Percentiles rank a stretch among this genome's conserved stretches.
Evolutionary conservation across 2,888 invertebrate genomes (phyloP).

Genomic region (Automeris io): DNA sequence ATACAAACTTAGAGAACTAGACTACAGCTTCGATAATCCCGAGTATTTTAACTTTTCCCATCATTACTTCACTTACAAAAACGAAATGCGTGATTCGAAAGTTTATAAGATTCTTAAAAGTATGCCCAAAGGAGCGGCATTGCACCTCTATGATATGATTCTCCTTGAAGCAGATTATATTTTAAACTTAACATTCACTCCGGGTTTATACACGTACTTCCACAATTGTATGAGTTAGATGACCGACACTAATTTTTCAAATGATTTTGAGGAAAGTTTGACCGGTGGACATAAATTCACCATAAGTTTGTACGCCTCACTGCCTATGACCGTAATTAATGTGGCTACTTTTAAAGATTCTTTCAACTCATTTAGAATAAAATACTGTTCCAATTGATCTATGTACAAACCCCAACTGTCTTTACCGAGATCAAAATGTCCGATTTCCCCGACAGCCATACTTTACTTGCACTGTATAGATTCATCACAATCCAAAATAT

Average conservation of each 20-base stretch:
- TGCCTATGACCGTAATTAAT: too few relatives aligned
- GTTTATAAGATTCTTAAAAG: conserved; percentile 80
- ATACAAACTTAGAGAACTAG: conserved; percentile 72
- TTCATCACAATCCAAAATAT: too few relatives aligned
- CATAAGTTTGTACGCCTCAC: too few relatives aligned
- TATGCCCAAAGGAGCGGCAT: conserved; percentile 86
- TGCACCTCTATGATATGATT: conserved; percentile 83
- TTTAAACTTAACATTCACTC: conserved; percentile 79
- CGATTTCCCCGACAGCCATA: too few relatives aligned
- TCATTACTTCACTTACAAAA: conserved; percentile 80
- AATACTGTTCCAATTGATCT: too few relatives aligned
- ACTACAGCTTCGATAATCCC: conserved; percentile 72
- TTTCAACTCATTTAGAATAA: too few relatives aligned
- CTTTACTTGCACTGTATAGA: too few relatives aligned
- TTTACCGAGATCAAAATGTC: too few relatives aligned
- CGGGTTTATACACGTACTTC: conserved; percentile 78
- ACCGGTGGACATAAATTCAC: conserved; percentile 72
- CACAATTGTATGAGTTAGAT: conserved; percentile 80
- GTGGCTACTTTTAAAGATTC: too few relatives aligned
- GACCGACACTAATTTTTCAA: conserved; percentile 72
- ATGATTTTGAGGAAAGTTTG: conserved; percentile 78
- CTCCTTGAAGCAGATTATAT: conserved; percentile 79
- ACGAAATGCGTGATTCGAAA: conserved; percentile 76
- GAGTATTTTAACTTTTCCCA: conserved; percentile 79
- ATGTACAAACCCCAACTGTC: too few relatives aligned